Base-by-base conservation (phyloP, 2,113 vertebrate genomes). In the Periophthalmus modestus region DNA sequence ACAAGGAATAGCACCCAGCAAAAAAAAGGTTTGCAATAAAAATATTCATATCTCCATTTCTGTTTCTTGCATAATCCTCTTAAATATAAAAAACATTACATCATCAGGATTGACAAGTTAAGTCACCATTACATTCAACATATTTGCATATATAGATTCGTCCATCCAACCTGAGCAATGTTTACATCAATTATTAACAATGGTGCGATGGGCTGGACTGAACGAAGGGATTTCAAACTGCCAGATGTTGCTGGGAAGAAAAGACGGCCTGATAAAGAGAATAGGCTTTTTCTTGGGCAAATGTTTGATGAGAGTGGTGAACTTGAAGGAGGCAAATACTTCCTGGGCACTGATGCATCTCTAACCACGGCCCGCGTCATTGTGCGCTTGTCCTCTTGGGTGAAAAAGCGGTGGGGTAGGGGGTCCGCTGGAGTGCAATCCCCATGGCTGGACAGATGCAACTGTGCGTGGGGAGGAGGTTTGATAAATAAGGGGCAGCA, bases 301-400 rank as follows among this genome's bases (percentile, higher is more conserved):
- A 91, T 84, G 88, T 88, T 90, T 88, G 77, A 85, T 79, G 79
- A 77, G 79, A 85, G 77, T 75, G 78, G 73, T 82, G 89, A 90
- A 91, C 88, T 91, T 91, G 88, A 87, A 82, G 77, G 75, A 80
- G 70, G 75, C 69, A 85, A 91, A 91, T 92, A 86, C 85, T 83
- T 90, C 76, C 36, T 47, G 81, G 78, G 85, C 83, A 88, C 76
- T 70, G 84, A 90, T 79, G 90, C 89, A 87, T 90, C 75, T 74
- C 85, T 90, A 88, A 90, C 85, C 19, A 65, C 61, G 69, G 69
- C 68, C 68, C 57, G 21, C 67, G 76, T 88, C 85, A 86, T 90
- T 90, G 88, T 91, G 82, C 16, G 50, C 80, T 85, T 89, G 85
- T 89, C 83, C 78, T 75, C 73, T 43, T 65, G 69, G 19, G 63